Conservation (phyloP, 2,888 invertebrate species). For the Stenoptilia bipunctidactyla region DNA sequence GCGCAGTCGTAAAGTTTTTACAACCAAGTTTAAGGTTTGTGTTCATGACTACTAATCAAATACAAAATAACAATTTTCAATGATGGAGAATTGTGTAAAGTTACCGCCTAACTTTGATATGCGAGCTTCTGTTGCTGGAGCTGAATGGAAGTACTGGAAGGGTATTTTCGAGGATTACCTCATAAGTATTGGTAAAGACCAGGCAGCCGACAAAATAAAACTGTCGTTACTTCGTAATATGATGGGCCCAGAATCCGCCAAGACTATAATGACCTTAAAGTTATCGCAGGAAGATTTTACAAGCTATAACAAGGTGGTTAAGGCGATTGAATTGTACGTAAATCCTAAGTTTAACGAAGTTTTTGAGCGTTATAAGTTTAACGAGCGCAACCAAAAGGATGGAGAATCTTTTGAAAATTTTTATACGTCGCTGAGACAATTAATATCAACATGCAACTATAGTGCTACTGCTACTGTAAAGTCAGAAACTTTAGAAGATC, state of each 20-base stretch:
- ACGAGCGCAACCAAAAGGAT: background rate
- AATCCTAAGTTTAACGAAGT: background rate
- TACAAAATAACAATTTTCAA: too few relatives aligned
- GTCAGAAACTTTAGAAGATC: background rate
- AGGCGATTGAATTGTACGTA: background rate
- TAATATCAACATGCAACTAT: too few relatives aligned
- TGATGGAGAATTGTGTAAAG: background rate
- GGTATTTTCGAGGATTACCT: conserved; percentile 68
- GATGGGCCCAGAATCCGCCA: conserved; percentile 1
- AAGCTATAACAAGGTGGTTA: background rate
- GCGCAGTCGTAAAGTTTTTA: too few relatives aligned
- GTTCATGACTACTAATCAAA: too few relatives aligned
- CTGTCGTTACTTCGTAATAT: conserved; percentile 1
- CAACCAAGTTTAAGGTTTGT: too few relatives aligned
- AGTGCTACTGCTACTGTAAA: too few relatives aligned
- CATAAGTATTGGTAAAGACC: background rate
- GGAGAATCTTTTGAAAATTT: too few relatives aligned
- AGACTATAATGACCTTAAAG: background rate
- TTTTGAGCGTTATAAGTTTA: background rate
- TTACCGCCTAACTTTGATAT: background rate
- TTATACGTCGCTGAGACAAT: too few relatives aligned
- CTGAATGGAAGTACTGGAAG: conserved; percentile 25
- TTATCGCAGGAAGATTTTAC: background rate
- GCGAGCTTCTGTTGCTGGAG: background rate
- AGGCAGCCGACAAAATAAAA: background rate